Evolutionary conservation across 2,888 invertebrate species (phyloP).

Genomic region (Cryptophagus acutangulus): DNA sequence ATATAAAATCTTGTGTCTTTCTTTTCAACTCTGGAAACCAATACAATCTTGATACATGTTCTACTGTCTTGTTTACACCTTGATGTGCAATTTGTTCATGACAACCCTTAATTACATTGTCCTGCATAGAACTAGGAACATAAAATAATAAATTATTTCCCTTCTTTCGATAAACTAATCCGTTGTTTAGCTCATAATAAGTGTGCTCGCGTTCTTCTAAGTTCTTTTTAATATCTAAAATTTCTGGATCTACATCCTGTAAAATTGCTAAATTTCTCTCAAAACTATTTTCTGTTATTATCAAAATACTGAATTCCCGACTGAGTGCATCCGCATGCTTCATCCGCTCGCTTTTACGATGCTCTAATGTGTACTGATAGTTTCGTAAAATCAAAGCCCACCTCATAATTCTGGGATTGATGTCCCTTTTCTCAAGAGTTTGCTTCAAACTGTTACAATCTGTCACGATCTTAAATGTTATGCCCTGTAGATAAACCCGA

Average conservation of each 20-base stretch:
- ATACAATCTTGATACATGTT: conserved; percentile 3
- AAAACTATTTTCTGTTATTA: conserved; percentile 26
- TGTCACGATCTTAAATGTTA: conserved; percentile 32
- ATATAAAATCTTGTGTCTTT: background rate
- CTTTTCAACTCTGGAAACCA: conserved; percentile 4
- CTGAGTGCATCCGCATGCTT: conserved; percentile 33
- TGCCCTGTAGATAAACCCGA: conserved; percentile 30
- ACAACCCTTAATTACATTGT: conserved; percentile 10
- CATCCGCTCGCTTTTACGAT: conserved; percentile 25
- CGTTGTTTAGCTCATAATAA: conserved; percentile 23
- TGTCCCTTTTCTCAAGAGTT: conserved; percentile 31
- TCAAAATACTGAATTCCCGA: conserved; percentile 25
- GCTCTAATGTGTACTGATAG: conserved; percentile 23
- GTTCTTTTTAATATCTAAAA: conserved; percentile 8
- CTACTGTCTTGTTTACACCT: conserved; percentile 9
- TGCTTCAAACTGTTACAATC: conserved; percentile 32
- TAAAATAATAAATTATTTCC: conserved; percentile 17
- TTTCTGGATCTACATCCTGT: conserved; percentile 21
- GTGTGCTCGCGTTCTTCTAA: conserved; percentile 19
- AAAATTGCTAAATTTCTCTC: conserved; percentile 22
- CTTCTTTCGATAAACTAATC: conserved; percentile 25
- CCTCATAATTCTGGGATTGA: conserved; percentile 32
- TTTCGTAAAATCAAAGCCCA: conserved; percentile 31
- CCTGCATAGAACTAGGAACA: conserved; percentile 25
- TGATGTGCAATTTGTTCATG: conserved; percentile 15